These are phyloP conservation scores for Holacanthus passer DNA, from an alignment of 2,113 vertebrate genomes.

Conservation along the genomic window DNA sequence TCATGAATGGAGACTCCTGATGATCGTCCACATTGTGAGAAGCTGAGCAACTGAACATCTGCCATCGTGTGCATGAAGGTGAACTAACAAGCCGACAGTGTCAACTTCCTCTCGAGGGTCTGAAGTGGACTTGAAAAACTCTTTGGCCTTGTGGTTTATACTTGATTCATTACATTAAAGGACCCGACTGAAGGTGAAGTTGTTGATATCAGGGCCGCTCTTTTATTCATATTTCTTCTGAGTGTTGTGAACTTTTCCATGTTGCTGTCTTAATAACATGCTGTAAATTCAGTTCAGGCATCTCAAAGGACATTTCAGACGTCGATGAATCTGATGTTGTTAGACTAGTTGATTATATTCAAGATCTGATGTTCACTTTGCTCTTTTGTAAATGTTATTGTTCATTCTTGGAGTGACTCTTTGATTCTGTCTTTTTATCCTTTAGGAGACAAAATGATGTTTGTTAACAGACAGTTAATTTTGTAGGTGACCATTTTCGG, in stretches of 20 bases:
- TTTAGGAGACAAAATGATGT: neutral
- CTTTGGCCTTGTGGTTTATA: constrained; percentile 1
- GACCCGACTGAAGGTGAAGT: neutral
- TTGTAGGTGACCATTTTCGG: neutral
- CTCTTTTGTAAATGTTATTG: no score
- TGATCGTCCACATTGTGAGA: neutral
- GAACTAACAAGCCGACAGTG: no score
- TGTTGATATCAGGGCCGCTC: neutral
- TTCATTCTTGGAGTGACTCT: neutral
- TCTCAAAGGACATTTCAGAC: neutral
- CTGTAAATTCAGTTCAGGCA: neutral
- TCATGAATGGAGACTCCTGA: constrained; percentile 96
- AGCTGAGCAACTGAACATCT: neutral
- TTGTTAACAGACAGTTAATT: no score
- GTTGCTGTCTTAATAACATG: neutral
- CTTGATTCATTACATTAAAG: neutral
- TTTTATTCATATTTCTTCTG: neutral
- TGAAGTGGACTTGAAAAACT: neutral
- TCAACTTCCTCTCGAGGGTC: neutral
- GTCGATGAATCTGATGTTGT: neutral
- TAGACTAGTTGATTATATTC: neutral
- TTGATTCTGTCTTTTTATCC: neutral
- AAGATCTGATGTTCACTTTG: no score
- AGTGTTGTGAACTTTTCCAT: neutral
- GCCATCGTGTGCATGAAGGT: neutral